Conservation (phyloP, 1,140 invertebrate species). For the Pentalonia nigronervosa region DNA sequence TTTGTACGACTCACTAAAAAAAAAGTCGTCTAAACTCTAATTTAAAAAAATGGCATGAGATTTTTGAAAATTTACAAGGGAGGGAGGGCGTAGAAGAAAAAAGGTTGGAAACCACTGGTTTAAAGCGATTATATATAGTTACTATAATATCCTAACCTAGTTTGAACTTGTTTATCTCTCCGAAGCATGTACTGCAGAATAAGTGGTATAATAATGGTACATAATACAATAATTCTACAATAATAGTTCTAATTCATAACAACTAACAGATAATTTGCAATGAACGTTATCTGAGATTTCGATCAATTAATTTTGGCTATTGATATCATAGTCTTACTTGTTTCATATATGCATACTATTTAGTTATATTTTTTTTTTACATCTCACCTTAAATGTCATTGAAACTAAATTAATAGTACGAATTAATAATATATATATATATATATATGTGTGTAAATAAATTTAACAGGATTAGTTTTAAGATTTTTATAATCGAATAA, state of each 20-base stretch:
- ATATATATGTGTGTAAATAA: too few relatives aligned
- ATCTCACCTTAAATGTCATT: neutral
- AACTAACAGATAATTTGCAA: neutral
- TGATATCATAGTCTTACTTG: neutral
- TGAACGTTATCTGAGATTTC: neutral
- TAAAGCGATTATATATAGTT: neutral
- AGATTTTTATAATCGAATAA: neutral
- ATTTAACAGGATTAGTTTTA: too few relatives aligned
- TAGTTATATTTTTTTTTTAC: neutral
- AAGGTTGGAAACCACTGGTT: too few relatives aligned
- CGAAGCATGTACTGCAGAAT: neutral
- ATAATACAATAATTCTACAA: neutral
- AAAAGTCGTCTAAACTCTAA: too few relatives aligned
- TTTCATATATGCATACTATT: neutral
- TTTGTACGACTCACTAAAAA: too few relatives aligned
- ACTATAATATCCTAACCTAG: neutral
- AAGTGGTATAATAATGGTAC: neutral
- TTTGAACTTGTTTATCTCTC: neutral
- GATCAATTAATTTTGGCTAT: neutral
- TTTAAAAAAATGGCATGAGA: too few relatives aligned
- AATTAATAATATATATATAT: too few relatives aligned
- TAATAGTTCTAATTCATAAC: slow-evolving; percentile 7
- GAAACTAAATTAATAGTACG: neutral
- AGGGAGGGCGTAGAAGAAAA: too few relatives aligned
- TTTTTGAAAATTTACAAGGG: too few relatives aligned